Base-by-base conservation (phyloP, 2,797 vertebrate genomes). In the Cryptoprocta ferox region DNA sequence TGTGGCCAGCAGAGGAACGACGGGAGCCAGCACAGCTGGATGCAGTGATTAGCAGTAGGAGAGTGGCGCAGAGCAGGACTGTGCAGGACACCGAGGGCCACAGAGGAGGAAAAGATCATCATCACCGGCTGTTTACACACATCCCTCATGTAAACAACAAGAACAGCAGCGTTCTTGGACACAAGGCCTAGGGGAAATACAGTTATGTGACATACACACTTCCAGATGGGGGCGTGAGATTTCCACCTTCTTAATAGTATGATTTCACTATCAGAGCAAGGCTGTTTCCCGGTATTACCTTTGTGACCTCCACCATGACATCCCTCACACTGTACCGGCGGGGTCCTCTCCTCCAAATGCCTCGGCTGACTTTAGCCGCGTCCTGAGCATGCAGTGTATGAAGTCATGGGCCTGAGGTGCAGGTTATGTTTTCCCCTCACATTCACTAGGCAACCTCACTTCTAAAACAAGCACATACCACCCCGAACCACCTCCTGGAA, bases 141-240 rank as follows among this genome's bases (percentile, higher is more conserved):
- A 13, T 1, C 21, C 28, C 42, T 32, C 65, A 1, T 6, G 1
- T 2, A 4, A 37, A 37, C 45, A 30, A 1, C 32, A 26, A 19
- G 19, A 28, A 7, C 11, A 78, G 19, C 30, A 9, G 12, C 0
- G 18, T 18, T 50, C 45, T 3, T 3, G 28, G 79, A 56, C 16
- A 13, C 12, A 1, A n/a, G 63, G 78, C 19, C 24, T 0, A 18
- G 63, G 26, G 30, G 7, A 4, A 35, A 10, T 21, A 26, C 1
- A 4, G 84, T 0, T 0, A 5, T 14, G n/a, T 15, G 50, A 37
- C 3, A 82, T 0, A 91, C 3, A 13, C 16, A 18, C 42, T 14
- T 37, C 13, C 75, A 1, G 1, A 0, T 0, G 6, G 61, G 24
- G 65, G 1, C 0, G 6, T 1, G 65, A 42, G 0, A 11, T 0